Evolutionary conservation across 2,888 invertebrate genomes (phyloP), one percentile per base, ranked within the genome.

Genomic region (Allacma fusca): DNA sequence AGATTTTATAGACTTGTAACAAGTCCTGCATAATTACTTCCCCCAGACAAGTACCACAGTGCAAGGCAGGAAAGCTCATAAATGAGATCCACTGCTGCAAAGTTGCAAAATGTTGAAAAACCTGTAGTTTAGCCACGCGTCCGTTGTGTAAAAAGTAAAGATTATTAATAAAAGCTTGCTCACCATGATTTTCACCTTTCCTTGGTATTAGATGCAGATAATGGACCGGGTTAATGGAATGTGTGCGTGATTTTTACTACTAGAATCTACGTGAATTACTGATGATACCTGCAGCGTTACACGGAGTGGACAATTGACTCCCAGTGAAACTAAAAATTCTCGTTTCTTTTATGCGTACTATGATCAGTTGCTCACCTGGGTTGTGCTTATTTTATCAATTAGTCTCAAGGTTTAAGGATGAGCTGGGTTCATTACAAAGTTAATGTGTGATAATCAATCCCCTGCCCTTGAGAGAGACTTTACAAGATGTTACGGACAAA

Each of bases 381-480:
- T 9, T 50, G 50, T 50, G 50, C 50, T 50, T 50, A 50, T 13
- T 50, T 50, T 50, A 50, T 50, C 50, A 50, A 12, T 50, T 50
- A 50, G 50, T 50, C 50, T 50, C 50, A 50, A 50, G 50, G 50
- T 50, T 50, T 50, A 5, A 50, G 50, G 50, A 50, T 50, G 50
- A 50, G 50, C n/a, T 16, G 19, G 16, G 50, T 50, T 50, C 50
- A 19, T 50, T 50, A 50, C 16, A 5, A 50, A 50, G 50, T 50
- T 12, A 50, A 50, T 50, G 50, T 19, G n/a, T 16, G 50, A 13
- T 50, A 9, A 50, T 50, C 16, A 9, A 50, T 50, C n/a, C 1
- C 50, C n/a, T 50, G 50, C n/a, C 50, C 50, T 50, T 50, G 50
- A n/a, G 50, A n/a, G 9, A 34, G 34, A 34, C 34, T 34, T 34